Percentiles rank a stretch among this genome's conserved stretches.
These are phyloP conservation scores for Varroa destructor DNA, from an alignment of 1,140 invertebrate species.

Conservation along the genomic window DNA sequence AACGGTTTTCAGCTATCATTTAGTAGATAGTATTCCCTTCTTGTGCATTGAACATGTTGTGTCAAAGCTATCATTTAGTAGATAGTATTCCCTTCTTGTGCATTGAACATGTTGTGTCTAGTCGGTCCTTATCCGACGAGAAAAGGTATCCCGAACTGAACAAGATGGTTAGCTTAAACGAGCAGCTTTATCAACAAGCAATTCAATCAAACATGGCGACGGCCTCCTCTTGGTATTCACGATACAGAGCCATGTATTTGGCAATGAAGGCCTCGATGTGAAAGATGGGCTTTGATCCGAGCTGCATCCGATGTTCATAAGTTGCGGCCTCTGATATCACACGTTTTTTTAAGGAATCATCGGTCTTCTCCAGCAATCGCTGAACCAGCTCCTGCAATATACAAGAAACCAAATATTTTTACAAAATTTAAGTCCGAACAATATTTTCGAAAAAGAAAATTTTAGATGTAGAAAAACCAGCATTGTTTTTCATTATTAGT, in stretches of 20 bases:
- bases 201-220: slow-evolving; percentile 22
- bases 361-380: slow-evolving; percentile 64
- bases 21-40: no score
- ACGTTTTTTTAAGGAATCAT: slow-evolving; percentile 74
- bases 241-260: slow-evolving; percentile 88
- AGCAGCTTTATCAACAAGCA: neutral
- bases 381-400: slow-evolving; percentile 53
- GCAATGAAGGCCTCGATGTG: slow-evolving; percentile 93
- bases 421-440: neutral
- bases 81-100: no score
- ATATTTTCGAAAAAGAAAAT: slow-evolving; percentile 3
- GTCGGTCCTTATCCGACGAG: no score
- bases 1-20: no score
- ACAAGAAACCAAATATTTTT: slow-evolving; percentile 25
- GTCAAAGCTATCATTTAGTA: no score
- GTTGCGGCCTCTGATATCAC: slow-evolving; percentile 67
- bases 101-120: no score
- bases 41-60: no score
- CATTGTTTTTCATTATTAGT: no score
- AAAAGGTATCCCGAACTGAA: no score
- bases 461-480: no score
- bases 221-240: slow-evolving; percentile 32
- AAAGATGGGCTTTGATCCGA: slow-evolving; percentile 85
- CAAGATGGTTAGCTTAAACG: no score
- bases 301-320: slow-evolving; percentile 76